phyloP scores from a whole-genome alignment of 2,888 invertebrate species.

The Allophyes oxyacanthae region DNA sequence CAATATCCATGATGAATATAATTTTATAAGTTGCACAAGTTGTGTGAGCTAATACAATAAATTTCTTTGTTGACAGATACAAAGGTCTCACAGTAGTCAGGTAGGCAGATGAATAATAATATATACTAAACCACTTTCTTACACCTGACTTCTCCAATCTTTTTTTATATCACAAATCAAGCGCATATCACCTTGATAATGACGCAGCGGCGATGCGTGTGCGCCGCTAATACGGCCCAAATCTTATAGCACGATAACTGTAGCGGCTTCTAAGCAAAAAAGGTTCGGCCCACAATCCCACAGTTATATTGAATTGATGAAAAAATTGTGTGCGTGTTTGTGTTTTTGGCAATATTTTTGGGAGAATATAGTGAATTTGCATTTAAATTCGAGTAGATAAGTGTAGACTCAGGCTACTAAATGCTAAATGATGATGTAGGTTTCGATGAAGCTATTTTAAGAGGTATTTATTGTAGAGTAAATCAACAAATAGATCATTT shows the following conservation, averaged over 20 bases:
- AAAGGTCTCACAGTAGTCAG: not conserved
- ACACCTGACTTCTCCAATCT: slow-evolving; percentile 36
- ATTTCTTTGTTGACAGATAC: not conserved
- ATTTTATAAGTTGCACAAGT: not conserved
- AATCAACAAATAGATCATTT: too few species aligned
- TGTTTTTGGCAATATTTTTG: slow-evolving; percentile 21
- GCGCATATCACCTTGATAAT: slow-evolving; percentile 53
- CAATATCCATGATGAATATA: too few species aligned
- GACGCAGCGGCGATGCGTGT: slow-evolving; percentile 51
- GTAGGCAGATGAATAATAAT: slow-evolving; percentile 11
- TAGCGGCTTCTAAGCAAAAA: slow-evolving; percentile 51
- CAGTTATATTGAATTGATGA: slow-evolving; percentile 32
- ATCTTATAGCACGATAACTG: slow-evolving; percentile 52
- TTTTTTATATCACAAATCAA: slow-evolving; percentile 45
- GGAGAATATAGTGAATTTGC: not conserved
- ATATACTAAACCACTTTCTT: slow-evolving; percentile 23
- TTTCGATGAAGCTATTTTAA: too few species aligned
- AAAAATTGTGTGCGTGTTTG: slow-evolving; percentile 39
- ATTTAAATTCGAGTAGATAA: not conserved
- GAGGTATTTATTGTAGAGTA: too few species aligned
- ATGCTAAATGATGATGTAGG: too few species aligned
- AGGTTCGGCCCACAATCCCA: slow-evolving; percentile 28
- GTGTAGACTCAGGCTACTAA: too few species aligned
- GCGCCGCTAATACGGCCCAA: slow-evolving; percentile 51
- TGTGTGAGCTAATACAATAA: not conserved